Conservation (phyloP, 2,888 invertebrate species). For the Cremastobaeus sp. region DNA sequence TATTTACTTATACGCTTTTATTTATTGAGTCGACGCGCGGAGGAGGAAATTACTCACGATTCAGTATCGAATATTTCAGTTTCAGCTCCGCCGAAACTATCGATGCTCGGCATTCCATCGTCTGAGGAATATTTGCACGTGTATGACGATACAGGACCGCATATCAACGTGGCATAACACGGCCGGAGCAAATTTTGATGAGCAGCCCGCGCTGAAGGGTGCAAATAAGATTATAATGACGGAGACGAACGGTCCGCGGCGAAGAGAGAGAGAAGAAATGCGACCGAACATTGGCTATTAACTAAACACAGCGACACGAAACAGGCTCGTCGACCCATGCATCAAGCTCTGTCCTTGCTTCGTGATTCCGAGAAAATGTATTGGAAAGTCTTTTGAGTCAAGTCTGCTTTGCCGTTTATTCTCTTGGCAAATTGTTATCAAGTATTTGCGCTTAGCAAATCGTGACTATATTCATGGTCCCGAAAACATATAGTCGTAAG, state of each 20-base stretch:
- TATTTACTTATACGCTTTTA: conserved; percentile 6
- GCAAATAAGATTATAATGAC: conserved; percentile 48
- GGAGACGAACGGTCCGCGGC: conserved; percentile 20
- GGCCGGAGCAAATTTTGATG: conserved; percentile 37
- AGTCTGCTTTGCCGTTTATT: conserved; percentile 40
- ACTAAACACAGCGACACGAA: conserved; percentile 72
- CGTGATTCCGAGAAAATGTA: conserved; percentile 65
- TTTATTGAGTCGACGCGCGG: no score
- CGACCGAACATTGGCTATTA: conserved; percentile 68
- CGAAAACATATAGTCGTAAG: no score
- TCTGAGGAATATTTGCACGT: conserved; percentile 11
- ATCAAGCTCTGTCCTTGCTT: conserved; percentile 70
- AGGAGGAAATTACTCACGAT: no score
- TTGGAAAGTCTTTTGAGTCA: conserved; percentile 62
- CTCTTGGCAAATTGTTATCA: conserved; percentile 16
- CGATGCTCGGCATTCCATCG: no score
- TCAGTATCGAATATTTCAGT: no score
- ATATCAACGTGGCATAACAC: conserved; percentile 30
- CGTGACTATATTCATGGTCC: no score
- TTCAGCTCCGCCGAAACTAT: no score
- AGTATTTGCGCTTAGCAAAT: no score
- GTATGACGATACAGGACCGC: conserved; percentile 11
- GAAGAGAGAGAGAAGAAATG: conserved; percentile 52
- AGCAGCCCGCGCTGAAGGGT: conserved; percentile 18
- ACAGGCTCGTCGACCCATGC: conserved; percentile 71